A percentile compares a stretch with the other conserved stretches of the same genome.
phyloP scores from a whole-genome alignment of 1,140 invertebrate species.

The Danaus melanippus region DNA sequence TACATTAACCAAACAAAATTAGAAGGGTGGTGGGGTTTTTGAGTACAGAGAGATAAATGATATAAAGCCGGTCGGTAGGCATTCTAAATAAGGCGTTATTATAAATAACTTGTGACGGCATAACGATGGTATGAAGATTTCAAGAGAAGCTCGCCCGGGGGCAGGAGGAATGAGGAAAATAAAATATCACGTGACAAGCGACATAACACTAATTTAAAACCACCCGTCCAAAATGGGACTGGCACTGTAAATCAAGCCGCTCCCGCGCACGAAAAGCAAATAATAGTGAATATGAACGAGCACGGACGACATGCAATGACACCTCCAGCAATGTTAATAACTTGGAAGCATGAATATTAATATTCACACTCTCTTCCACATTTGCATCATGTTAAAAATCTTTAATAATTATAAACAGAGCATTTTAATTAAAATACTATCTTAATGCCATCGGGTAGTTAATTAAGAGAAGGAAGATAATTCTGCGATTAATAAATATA shows the following conservation, averaged over 20 bases:
- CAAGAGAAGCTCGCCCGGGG: conserved; percentile 39
- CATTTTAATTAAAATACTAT: too few species aligned
- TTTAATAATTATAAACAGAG: too few species aligned
- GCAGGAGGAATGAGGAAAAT: conserved; percentile 42
- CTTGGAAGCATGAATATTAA: conserved; percentile 45
- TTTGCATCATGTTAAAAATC: too few species aligned
- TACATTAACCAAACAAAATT: too few species aligned
- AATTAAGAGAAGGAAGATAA: too few species aligned
- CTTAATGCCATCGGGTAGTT: too few species aligned
- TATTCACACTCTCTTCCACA: conserved; percentile 23
- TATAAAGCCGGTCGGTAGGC: conserved; percentile 23
- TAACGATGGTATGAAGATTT: conserved; percentile 42
- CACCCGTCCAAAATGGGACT: conserved; percentile 38
- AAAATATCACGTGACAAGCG: conserved; percentile 61
- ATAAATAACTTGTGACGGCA: conserved; percentile 58
- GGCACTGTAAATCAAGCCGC: conserved; percentile 55
- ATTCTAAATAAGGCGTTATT: conserved; percentile 51
- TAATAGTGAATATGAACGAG: conserved; percentile 39
- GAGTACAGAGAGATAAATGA: conserved; percentile 11
- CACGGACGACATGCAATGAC: conserved; percentile 45
- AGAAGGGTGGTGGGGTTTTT: not conserved
- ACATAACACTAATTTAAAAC: conserved; percentile 58
- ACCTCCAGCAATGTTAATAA: conserved; percentile 42
- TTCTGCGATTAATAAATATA: too few species aligned
- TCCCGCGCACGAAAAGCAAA: conserved; percentile 53